These are phyloP conservation scores for Spodoptera picta DNA, from an alignment of 2,888 invertebrate species.

Conservation along the genomic window DNA sequence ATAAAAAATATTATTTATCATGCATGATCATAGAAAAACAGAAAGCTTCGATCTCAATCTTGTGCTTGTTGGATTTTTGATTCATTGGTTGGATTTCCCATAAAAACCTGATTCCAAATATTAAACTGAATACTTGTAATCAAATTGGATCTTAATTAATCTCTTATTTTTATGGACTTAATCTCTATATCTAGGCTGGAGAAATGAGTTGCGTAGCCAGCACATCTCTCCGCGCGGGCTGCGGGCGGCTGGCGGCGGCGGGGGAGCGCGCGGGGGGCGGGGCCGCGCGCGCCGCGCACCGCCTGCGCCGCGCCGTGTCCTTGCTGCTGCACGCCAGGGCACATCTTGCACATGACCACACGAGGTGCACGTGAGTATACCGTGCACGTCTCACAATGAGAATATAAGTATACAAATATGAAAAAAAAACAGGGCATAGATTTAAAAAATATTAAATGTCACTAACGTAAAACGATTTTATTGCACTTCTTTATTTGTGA, in stretches of 20 bases:
- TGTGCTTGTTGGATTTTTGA: no score
- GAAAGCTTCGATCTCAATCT: no score
- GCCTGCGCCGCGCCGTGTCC: slow-evolving; percentile 79
- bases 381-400: not conserved
- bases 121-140: no score
- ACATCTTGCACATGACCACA: slow-evolving; percentile 82
- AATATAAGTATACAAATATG: no score
- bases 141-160: not conserved
- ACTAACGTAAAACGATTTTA: no score
- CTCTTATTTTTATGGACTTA: no score
- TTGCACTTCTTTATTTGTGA: no score
- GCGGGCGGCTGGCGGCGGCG: slow-evolving; percentile 72
- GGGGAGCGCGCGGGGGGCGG: slow-evolving; percentile 81
- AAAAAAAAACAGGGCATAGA: no score
- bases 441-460: no score
- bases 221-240: slow-evolving; percentile 74
- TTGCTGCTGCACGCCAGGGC: slow-evolving; percentile 80
- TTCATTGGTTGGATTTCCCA: no score
- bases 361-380: slow-evolving; percentile 76
- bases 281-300: slow-evolving; percentile 80
- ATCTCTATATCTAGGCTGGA: slow-evolving; percentile 64
- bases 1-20: no score
- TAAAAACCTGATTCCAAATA: not conserved
- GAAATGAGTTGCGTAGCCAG: slow-evolving; percentile 70
- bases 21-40: no score